Evolutionary conservation across 2,113 vertebrate species (phyloP).

Genomic region (Gymnobelideus leadbeateri): DNA sequence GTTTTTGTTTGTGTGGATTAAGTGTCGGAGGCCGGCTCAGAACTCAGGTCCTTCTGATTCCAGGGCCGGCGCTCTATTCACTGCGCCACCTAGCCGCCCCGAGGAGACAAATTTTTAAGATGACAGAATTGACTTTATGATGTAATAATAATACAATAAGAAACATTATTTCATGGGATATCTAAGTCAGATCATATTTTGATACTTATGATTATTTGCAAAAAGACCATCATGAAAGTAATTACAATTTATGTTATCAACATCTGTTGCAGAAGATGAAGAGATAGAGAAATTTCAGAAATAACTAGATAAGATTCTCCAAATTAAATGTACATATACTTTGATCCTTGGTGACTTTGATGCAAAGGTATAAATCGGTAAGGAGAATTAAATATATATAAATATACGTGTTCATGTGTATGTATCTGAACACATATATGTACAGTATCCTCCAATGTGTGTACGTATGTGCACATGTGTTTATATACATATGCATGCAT

Average conservation of each 20-base stretch:
- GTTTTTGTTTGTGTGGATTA: no score
- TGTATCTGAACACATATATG: not conserved
- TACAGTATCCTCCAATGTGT: not conserved
- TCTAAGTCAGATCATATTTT: not conserved
- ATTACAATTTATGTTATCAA: not conserved
- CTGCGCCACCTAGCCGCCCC: no score
- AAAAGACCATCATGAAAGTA: not conserved
- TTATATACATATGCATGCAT: not conserved
- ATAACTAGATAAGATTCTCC: not conserved
- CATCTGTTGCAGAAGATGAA: not conserved
- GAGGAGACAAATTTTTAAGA: not conserved
- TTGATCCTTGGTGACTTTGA: not conserved
- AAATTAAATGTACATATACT: not conserved
- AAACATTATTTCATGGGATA: not conserved
- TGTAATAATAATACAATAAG: not conserved
- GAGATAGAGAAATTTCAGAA: not conserved
- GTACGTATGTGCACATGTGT: not conserved
- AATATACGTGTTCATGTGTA: no score
- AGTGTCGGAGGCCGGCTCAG: no score
- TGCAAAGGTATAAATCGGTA: not conserved
- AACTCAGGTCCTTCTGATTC: no score
- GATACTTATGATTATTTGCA: not conserved
- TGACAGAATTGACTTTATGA: not conserved
- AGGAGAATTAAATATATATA: not conserved
- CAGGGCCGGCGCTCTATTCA: no score